These are phyloP conservation scores for Chrysoperla carnea DNA, from an alignment of 1,140 invertebrate genomes.

Conservation along the genomic window DNA sequence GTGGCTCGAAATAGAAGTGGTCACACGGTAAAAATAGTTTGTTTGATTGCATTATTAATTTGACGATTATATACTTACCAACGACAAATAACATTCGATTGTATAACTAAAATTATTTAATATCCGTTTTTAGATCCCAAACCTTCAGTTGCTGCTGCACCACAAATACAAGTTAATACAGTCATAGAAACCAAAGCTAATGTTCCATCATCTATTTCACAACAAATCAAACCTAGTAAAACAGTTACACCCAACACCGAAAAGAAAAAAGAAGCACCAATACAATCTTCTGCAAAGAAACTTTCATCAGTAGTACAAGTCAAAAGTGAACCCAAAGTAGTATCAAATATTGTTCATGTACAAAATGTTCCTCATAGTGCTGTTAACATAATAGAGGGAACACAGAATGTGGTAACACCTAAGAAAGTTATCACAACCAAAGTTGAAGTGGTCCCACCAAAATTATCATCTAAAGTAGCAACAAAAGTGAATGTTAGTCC, in stretches of 20 bases:
- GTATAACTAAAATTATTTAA: no score
- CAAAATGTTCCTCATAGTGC: slow-evolving; percentile 26
- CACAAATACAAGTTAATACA: slow-evolving; percentile 22
- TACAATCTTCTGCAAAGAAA: slow-evolving; percentile 16
- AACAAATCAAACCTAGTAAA: slow-evolving; percentile 37
- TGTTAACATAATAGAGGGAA: slow-evolving; percentile 21
- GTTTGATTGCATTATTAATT: no score
- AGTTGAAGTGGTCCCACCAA: slow-evolving; percentile 18
- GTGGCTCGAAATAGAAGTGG: neutral
- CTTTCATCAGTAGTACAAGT: slow-evolving; percentile 11
- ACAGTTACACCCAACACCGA: slow-evolving; percentile 18
- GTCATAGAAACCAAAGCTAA: slow-evolving; percentile 34
- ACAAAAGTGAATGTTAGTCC: slow-evolving; percentile 32
- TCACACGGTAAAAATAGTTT: neutral
- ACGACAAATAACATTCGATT: no score
- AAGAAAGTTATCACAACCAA: slow-evolving; percentile 16
- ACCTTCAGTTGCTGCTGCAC: slow-evolving; percentile 3
- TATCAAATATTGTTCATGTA: slow-evolving; percentile 26
- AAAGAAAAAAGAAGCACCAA: slow-evolving; percentile 9
- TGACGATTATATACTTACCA: no score
- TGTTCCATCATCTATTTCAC: slow-evolving; percentile 15
- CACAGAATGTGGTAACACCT: slow-evolving; percentile 22
- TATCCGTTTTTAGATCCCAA: no score
- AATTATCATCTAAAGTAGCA: slow-evolving; percentile 27
- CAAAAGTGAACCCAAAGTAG: slow-evolving; percentile 12